phyloP scores from a whole-genome alignment of 2,888 invertebrate species.

The Tiliacea citrago region DNA sequence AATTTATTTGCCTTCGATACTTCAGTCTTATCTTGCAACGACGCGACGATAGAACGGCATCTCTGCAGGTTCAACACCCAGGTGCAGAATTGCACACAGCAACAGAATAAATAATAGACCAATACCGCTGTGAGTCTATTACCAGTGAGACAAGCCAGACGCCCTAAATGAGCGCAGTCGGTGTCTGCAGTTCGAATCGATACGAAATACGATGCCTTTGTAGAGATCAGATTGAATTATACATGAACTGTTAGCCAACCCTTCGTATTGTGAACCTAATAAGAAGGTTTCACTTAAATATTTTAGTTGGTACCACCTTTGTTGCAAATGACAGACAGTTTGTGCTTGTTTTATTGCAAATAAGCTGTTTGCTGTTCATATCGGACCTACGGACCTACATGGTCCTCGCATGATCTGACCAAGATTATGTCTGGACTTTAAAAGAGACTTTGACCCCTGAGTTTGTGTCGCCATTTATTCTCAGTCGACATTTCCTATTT shows the following conservation, averaged over 20 bases:
- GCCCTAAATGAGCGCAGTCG: slow-evolving; percentile 51
- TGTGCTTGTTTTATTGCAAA: slow-evolving; percentile 1
- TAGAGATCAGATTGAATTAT: slow-evolving; percentile 34
- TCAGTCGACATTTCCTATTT: no score
- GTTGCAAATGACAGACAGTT: neutral
- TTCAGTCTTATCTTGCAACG: neutral
- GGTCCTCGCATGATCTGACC: no score
- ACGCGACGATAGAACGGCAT: neutral
- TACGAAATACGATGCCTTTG: slow-evolving; percentile 29
- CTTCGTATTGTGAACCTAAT: neutral
- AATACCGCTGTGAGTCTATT: slow-evolving; percentile 2
- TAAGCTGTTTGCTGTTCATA: no score
- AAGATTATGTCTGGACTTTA: no score
- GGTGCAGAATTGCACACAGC: neutral
- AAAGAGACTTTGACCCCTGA: no score
- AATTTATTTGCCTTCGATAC: slow-evolving; percentile 13
- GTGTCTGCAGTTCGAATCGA: slow-evolving; percentile 46
- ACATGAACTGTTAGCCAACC: slow-evolving; percentile 15
- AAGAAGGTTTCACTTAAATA: slow-evolving; percentile 16
- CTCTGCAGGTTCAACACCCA: neutral
- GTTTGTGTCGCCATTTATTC: no score
- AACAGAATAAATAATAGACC: slow-evolving; percentile 5
- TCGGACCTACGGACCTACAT: no score
- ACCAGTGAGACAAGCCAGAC: slow-evolving; percentile 1
- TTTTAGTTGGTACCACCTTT: slow-evolving; percentile 21